Percentiles rank a stretch among this genome's conserved stretches.
Evolutionary conservation across 2,113 vertebrate species (phyloP).

Genomic region (Pseudonaja textilis): DNA sequence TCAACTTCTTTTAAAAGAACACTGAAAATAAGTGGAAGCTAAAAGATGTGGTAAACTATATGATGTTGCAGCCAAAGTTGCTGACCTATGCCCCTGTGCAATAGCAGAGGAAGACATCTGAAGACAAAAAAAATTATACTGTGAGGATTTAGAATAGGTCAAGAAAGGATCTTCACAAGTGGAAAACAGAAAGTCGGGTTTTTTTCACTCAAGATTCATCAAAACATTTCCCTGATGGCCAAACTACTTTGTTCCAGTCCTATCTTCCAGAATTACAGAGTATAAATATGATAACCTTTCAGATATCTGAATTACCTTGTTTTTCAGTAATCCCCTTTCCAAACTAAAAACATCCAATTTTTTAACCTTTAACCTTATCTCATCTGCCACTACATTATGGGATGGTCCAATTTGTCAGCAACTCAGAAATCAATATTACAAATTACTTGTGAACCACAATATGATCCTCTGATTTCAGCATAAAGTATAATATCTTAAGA

Average conservation of each 20-base stretch:
- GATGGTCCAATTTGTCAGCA: background rate
- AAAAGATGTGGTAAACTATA: background rate
- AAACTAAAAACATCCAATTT: background rate
- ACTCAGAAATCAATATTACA: background rate
- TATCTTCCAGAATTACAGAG: background rate
- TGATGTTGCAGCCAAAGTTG: background rate
- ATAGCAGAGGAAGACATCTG: background rate
- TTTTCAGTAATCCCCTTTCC: background rate
- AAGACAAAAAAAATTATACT: background rate
- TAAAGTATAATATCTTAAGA: background rate
- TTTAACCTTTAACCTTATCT: background rate
- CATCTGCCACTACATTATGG: background rate
- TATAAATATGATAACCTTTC: background rate
- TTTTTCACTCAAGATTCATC: background rate
- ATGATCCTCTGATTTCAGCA: background rate
- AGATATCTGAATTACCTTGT: background rate
- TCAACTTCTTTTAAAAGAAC: background rate
- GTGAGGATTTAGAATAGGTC: background rate
- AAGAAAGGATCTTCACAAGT: background rate
- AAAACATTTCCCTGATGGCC: background rate
- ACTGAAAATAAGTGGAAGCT: background rate
- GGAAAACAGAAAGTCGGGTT: background rate
- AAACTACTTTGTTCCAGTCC: background rate
- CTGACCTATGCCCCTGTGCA: background rate
- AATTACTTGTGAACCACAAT: background rate